A percentile compares a stretch with the other conserved stretches of the same genome.
These are phyloP conservation scores for Ormyrus pomaceus DNA, from an alignment of 2,888 invertebrate genomes.

Conservation along the genomic window DNA sequence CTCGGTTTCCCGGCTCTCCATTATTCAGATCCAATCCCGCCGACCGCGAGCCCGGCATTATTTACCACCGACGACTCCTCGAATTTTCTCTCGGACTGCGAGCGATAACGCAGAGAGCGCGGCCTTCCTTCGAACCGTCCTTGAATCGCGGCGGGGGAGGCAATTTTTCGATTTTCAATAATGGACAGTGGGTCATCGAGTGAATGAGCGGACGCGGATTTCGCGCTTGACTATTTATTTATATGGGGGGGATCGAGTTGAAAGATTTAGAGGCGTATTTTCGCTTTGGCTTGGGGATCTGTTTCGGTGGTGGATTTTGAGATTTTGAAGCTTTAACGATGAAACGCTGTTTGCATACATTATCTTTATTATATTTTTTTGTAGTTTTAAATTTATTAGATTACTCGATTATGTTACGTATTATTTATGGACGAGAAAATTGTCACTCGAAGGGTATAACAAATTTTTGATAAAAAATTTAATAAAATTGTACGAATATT, in stretches of 20 bases:
- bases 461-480: too few relatives aligned
- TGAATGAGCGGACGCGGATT: neutral
- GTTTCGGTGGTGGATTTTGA: neutral
- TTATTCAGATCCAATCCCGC: conserved; percentile 72
- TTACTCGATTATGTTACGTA: too few relatives aligned
- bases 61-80: conserved; percentile 55
- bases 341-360: too few relatives aligned
- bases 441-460: too few relatives aligned
- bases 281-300: conserved; percentile 16
- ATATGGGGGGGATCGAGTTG: too few relatives aligned
- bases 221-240: neutral
- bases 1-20: conserved; percentile 65
- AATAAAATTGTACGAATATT: too few relatives aligned
- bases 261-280: neutral
- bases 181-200: conserved; percentile 27
- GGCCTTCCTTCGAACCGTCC: conserved; percentile 2
- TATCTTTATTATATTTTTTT: too few relatives aligned
- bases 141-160: conserved; percentile 37
- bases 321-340: neutral
- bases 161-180: conserved; percentile 5
- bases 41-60: conserved; percentile 63
- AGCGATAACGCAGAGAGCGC: neutral
- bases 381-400: too few relatives aligned
- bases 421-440: too few relatives aligned
- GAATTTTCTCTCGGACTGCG: conserved; percentile 34